Conservation (phyloP, 2,888 invertebrate genomes). For the Coenonympha glycerion region DNA sequence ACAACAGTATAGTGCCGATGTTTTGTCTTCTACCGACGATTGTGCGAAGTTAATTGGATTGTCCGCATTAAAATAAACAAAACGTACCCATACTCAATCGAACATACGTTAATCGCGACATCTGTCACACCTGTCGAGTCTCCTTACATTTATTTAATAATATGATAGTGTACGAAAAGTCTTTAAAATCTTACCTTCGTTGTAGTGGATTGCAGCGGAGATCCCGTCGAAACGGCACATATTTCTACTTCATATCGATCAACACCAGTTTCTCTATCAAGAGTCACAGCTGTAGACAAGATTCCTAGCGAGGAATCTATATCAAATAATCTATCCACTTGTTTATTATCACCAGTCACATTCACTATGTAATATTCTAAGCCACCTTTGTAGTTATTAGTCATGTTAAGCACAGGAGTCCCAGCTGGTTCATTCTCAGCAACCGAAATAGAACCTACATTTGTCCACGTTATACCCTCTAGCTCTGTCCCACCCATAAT, state of each 20-base stretch:
- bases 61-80: constrained; percentile 24
- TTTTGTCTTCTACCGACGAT: constrained; percentile 65
- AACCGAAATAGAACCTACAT: constrained; percentile 84
- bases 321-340: constrained; percentile 92
- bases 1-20: constrained; percentile 62
- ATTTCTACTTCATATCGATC: constrained; percentile 90
- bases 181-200: constrained; percentile 83
- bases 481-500: constrained; percentile 80
- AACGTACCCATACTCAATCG: constrained; percentile 23
- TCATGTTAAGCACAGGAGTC: constrained; percentile 87
- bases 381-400: constrained; percentile 79
- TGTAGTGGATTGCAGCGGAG: constrained; percentile 82
- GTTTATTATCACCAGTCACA: constrained; percentile 83
- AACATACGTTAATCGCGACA: constrained; percentile 20
- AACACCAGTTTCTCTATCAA: constrained; percentile 89
- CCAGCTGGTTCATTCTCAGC: constrained; percentile 93
- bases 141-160: neutral
- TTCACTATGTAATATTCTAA: constrained; percentile 95
- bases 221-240: constrained; percentile 86
- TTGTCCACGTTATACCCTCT: constrained; percentile 78
- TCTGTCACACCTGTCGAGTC: constrained; percentile 8
- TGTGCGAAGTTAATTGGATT: constrained; percentile 66
- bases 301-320: constrained; percentile 92
- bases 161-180: neutral
- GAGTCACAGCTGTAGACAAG: constrained; percentile 86